Evolutionary conservation across 2,113 vertebrate species (phyloP), one percentile per base, ranked within the genome.

Genomic region (Chaetops frenatus): DNA sequence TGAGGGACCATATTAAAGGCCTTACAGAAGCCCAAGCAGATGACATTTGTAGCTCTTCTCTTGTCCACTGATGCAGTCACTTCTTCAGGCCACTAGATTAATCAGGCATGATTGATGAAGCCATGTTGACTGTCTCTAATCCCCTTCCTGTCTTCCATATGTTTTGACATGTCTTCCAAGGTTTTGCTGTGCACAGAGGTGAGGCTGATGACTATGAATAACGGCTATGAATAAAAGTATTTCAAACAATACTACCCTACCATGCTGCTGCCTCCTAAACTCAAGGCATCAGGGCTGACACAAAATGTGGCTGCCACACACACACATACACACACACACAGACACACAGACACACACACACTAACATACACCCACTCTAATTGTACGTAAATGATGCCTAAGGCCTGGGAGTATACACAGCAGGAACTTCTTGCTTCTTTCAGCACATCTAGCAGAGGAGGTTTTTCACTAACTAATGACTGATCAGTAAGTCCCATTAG

Each of bases 271-370:
- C 44, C 11, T 84, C 10, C 29, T 85, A 64, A 74, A 84, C 78
- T 94, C 31, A 64, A 72, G 22, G 50, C 65, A 47, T 28, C 31
- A 23, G 21, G 19, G 8, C 29, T 74, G 47, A 33, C 58, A 33
- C 5, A 45, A 57, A 61, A 58, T 40, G 18, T 7, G 6, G 12
- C 0, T 1, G 16, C 9, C 7, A 60, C 16, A 42, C 12, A 38
- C 20, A 64, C 17, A 25, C 12, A 20, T 31, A 12, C 33, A 17
- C 9, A 22, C 4, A 45, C 22, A 16, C 12, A 35, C 18, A 24
- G 38, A 13, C 12, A 36, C 4, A 22, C 11, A 38, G 10, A n/a
- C 16, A 24, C 15, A 11, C 0, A 16, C 4, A 10, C 27, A 14
- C 12, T 27, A 7, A 50, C 25, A 51, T 27, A 51, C 25, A 28